These are phyloP conservation scores for Sisyra terminalis DNA, from an alignment of 2,888 invertebrate genomes.

Conservation along the genomic window DNA sequence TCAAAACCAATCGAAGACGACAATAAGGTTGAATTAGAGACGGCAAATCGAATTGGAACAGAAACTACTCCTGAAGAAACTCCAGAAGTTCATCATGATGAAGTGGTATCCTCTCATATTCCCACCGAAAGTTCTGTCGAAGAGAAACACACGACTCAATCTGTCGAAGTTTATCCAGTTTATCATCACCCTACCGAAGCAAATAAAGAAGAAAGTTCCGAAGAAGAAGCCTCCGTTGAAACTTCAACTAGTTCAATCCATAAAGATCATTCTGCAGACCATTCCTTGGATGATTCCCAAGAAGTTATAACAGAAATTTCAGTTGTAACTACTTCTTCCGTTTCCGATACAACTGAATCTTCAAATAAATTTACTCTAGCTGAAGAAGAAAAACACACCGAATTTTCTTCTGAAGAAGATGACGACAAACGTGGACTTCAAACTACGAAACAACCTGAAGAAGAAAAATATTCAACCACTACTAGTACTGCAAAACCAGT, in stretches of 20 bases:
- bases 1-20: constrained; percentile 12
- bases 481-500: constrained; percentile 2
- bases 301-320: constrained; percentile 10
- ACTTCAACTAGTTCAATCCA: too few relatives aligned
- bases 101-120: constrained; percentile 7
- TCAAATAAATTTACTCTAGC: constrained; percentile 9
- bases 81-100: neutral
- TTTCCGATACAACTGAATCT: constrained; percentile 11
- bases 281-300: constrained; percentile 6
- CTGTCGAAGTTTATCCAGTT: constrained; percentile 7
- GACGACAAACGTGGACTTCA: constrained; percentile 2
- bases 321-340: constrained; percentile 9
- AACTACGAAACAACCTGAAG: neutral
- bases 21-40: constrained; percentile 2
- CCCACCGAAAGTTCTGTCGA: constrained; percentile 7
- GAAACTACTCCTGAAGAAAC: neutral
- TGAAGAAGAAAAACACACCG: constrained; percentile 10
- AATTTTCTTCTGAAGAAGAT: constrained; percentile 6
- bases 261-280: too few relatives aligned
- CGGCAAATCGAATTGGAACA: neutral
- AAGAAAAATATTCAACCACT: constrained; percentile 10
- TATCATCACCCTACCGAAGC: constrained; percentile 9
- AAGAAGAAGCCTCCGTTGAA: neutral
- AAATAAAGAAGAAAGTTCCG: neutral
- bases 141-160: constrained; percentile 7